These are phyloP conservation scores for Pelodiscus sinensis DNA, from an alignment of 2,113 vertebrate genomes.

Conservation along the genomic window DNA sequence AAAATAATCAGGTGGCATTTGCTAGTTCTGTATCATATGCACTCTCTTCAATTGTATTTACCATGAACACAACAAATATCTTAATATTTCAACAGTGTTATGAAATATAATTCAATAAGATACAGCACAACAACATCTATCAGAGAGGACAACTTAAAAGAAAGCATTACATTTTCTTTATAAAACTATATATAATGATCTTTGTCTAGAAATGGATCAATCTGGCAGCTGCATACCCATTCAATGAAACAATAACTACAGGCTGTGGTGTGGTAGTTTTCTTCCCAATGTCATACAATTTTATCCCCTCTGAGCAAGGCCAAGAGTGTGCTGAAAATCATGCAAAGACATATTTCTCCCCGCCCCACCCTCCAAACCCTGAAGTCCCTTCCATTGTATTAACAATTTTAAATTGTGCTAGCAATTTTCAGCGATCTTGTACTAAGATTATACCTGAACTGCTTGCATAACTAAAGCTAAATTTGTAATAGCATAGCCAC, in stretches of 20 bases:
- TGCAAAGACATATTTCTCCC: constrained; percentile 17
- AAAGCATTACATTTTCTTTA: constrained; percentile 65
- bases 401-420: constrained; percentile 61
- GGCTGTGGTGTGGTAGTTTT: constrained; percentile 62
- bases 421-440: constrained; percentile 54
- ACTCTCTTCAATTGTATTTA: constrained; percentile 8
- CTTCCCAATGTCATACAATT: constrained; percentile 69
- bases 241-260: constrained; percentile 69
- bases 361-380: not conserved
- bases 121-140: constrained; percentile 60
- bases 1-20: not conserved
- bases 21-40: not conserved
- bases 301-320: constrained; percentile 44
- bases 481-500: not conserved
- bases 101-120: constrained; percentile 66
- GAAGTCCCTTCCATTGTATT: constrained; percentile 61
- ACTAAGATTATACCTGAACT: constrained; percentile 53
- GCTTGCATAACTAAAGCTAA: constrained; percentile 47
- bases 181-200: constrained; percentile 72
- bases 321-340: constrained; percentile 63
- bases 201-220: constrained; percentile 73
- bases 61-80: constrained; percentile 27
- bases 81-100: constrained; percentile 45
- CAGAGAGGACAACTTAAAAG: constrained; percentile 67
- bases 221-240: constrained; percentile 68